Conservation (phyloP, 2,113 vertebrate species). For the Epinephelus moara region DNA sequence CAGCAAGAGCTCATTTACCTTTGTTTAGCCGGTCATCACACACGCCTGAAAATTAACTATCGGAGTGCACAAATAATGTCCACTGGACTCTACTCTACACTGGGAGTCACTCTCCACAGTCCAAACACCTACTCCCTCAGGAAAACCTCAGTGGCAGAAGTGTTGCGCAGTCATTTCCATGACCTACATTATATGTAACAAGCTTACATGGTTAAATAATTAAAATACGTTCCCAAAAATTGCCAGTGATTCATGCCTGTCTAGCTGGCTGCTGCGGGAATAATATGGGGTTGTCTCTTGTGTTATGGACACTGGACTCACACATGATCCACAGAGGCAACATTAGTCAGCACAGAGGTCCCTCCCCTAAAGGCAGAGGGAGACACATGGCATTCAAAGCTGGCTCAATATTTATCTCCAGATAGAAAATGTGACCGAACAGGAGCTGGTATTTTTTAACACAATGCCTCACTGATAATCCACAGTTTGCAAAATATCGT, state of each 20-base stretch:
- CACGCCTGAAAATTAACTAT: conserved; percentile 62
- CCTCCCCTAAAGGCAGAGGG: conserved; percentile 65
- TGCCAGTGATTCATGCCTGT: conserved; percentile 32
- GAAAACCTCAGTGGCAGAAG: conserved; percentile 39
- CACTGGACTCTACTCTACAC: conserved; percentile 11
- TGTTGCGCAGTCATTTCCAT: conserved; percentile 55
- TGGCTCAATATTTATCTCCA: conserved; percentile 65
- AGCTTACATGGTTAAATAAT: conserved; percentile 56
- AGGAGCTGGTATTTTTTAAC: conserved; percentile 6
- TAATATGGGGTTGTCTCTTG: conserved; percentile 43
- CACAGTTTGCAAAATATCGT: conserved; percentile 52
- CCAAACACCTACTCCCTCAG: conserved; percentile 42
- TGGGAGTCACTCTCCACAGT: conserved; percentile 19
- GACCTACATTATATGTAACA: conserved; percentile 69
- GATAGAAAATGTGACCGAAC: conserved; percentile 28
- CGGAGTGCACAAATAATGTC: conserved; percentile 39
- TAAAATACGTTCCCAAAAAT: conserved; percentile 56
- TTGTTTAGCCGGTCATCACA: conserved; percentile 69
- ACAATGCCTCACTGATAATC: conserved; percentile 10
- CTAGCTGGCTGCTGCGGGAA: conserved; percentile 42
- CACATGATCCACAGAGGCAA: conserved; percentile 65
- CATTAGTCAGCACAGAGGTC: conserved; percentile 72
- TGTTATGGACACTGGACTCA: conserved; percentile 63
- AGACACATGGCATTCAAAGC: conserved; percentile 72
- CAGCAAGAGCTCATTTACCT: conserved; percentile 71